These are phyloP conservation scores for Lipotes vexillifer DNA, from an alignment of 2,113 vertebrate genomes.

Conservation along the genomic window DNA sequence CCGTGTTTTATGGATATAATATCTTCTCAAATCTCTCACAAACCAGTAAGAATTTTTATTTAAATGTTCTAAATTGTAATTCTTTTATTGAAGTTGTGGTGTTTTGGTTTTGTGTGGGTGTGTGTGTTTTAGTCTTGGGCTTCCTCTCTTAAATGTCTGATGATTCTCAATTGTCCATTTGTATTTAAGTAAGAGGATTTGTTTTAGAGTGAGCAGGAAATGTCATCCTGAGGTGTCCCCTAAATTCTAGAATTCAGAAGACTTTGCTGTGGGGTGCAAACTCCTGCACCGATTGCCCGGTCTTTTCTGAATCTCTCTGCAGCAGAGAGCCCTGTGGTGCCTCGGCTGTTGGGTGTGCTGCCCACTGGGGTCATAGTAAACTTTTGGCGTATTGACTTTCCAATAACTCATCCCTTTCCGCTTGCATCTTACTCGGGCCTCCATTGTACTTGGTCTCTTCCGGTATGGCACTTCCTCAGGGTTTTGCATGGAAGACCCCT, in stretches of 20 bases:
- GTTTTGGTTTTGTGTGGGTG: not conserved
- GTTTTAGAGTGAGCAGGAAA: not conserved
- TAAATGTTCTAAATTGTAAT: slow-evolving; percentile 11
- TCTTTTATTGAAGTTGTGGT: not conserved
- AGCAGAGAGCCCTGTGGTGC: not conserved
- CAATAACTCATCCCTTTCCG: not conserved
- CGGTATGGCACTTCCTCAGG: not conserved
- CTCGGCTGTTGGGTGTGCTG: not conserved
- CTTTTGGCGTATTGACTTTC: not conserved
- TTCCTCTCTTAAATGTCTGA: not conserved
- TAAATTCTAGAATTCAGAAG: not conserved
- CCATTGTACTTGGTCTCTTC: not conserved
- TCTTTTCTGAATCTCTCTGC: not conserved
- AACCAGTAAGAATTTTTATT: not conserved
- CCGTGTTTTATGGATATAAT: not conserved
- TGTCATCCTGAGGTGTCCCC: not conserved
- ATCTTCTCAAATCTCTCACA: not conserved
- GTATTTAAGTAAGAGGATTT: not conserved
- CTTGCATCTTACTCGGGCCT: not conserved
- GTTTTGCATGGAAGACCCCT: not conserved
- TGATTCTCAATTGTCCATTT: not conserved
- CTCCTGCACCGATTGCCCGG: not conserved
- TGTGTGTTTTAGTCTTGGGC: not conserved
- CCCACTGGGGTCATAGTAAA: not conserved
- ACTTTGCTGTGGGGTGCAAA: not conserved